These are phyloP conservation scores for Cephalopachus bancanus DNA, from an alignment of 2,797 vertebrate genomes.

Conservation along the genomic window DNA sequence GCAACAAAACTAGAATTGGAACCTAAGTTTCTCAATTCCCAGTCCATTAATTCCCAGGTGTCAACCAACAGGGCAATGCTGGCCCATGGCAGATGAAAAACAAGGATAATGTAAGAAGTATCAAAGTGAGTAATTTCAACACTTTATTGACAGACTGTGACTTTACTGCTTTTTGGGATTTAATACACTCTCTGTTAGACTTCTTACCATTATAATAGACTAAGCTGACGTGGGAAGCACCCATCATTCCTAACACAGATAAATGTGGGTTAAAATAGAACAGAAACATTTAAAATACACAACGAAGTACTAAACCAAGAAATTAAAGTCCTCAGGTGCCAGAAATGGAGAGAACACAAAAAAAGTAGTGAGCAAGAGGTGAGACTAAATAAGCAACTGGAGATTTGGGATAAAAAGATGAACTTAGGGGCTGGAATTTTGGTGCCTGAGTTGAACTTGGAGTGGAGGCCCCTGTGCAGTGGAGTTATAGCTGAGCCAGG, in stretches of 20 bases:
- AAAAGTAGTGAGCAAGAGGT: background rate
- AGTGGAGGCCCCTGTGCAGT: background rate
- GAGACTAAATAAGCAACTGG: background rate
- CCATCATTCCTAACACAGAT: background rate
- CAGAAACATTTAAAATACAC: slow-evolving; percentile 1
- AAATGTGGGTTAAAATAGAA: background rate
- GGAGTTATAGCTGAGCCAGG: background rate
- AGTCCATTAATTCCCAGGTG: background rate
- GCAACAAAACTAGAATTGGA: slow-evolving; percentile 20
- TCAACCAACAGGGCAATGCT: background rate
- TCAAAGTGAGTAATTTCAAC: background rate
- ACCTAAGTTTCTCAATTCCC: background rate
- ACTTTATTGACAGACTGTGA: background rate
- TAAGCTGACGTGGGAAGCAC: background rate
- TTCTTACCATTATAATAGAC: background rate
- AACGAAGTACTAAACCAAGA: background rate
- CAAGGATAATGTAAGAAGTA: background rate
- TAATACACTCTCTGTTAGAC: slow-evolving; percentile 1
- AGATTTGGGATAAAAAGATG: background rate
- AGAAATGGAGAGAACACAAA: background rate
- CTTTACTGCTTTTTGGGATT: slow-evolving; percentile 28
- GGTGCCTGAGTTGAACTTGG: background rate
- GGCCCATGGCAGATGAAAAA: slow-evolving; percentile 34
- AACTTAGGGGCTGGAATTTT: background rate
- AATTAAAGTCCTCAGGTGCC: background rate